Conservation (phyloP, 2,797 vertebrate genomes). For the Leucoraja ocellata region DNA sequence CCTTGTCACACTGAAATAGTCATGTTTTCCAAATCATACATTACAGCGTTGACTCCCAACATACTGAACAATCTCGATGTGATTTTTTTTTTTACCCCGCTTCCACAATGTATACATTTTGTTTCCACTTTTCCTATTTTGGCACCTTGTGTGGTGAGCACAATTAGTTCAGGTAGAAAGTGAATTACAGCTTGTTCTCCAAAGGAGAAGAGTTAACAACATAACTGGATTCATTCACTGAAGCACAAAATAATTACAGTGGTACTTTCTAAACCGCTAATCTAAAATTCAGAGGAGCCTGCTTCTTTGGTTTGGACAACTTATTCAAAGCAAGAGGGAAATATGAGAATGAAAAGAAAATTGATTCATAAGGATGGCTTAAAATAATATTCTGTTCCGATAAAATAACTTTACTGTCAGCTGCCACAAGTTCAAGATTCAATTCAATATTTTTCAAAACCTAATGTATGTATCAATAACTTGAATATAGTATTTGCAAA, state of each 20-base stretch:
- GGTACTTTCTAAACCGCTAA: conserved; percentile 22
- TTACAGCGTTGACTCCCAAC: conserved; percentile 76
- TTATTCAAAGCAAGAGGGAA: conserved; percentile 26
- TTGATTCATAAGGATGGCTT: conserved; percentile 20
- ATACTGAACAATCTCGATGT: conserved; percentile 64
- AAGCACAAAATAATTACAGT: conserved; percentile 36
- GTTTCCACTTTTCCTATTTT: conserved; percentile 62
- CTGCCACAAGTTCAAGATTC: not conserved
- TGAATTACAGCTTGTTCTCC: conserved; percentile 39
- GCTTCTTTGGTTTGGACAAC: conserved; percentile 8
- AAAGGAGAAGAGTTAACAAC: conserved; percentile 25
- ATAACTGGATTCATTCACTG: conserved; percentile 37
- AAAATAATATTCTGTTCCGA: not conserved
- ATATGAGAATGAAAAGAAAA: not conserved
- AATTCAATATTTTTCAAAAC: not conserved
- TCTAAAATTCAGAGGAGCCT: conserved; percentile 27
- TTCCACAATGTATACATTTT: conserved; percentile 64
- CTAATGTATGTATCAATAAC: not conserved
- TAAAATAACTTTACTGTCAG: not conserved
- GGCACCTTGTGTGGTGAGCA: conserved; percentile 57
- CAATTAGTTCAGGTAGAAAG: conserved; percentile 62
- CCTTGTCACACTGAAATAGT: conserved; percentile 84
- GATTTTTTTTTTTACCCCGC: conserved; percentile 50
- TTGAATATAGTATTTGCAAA: not conserved
- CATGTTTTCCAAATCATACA: conserved; percentile 79